A percentile compares a stretch with the other conserved stretches of the same genome.
Evolutionary conservation across 2,888 invertebrate genomes (phyloP).

Genomic region (Erebia aethiops): DNA sequence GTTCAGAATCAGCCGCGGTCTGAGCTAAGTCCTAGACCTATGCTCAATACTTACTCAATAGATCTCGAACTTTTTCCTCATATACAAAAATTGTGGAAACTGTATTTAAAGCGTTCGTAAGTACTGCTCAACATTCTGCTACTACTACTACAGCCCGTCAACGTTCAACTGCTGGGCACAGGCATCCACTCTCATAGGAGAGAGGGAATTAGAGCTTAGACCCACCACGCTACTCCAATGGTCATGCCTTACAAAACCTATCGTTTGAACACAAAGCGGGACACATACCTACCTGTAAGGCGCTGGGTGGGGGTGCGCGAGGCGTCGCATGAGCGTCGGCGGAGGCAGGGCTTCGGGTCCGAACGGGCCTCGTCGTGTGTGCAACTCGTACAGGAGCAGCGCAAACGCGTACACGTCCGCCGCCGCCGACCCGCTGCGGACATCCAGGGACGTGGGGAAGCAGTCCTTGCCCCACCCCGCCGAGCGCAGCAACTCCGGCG

Average conservation of each 20-base stretch:
- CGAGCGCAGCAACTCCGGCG: constrained; percentile 89
- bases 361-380: constrained; percentile 93
- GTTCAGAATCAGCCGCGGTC: no score
- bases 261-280: constrained; percentile 21
- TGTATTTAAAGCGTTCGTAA: no score
- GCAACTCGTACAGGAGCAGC: constrained; percentile 93
- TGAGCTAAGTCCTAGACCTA: no score
- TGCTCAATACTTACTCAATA: no score
- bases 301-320: constrained; percentile 79
- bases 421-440: constrained; percentile 85
- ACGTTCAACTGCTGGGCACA: no score
- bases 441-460: constrained; percentile 56
- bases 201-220: no score
- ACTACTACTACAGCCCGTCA: no score
- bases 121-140: no score
- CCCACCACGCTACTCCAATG: no score
- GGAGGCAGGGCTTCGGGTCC: constrained; percentile 87
- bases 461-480: constrained; percentile 69
- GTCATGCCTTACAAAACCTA: background rate
- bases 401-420: constrained; percentile 95
- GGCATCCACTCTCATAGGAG: no score
- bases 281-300: constrained; percentile 84
- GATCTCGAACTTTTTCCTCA: no score
- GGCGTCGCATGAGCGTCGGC: constrained; percentile 84
- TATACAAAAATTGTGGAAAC: no score